Conservation (phyloP, 2,888 invertebrate genomes). For the Sympetrum striolatum region DNA sequence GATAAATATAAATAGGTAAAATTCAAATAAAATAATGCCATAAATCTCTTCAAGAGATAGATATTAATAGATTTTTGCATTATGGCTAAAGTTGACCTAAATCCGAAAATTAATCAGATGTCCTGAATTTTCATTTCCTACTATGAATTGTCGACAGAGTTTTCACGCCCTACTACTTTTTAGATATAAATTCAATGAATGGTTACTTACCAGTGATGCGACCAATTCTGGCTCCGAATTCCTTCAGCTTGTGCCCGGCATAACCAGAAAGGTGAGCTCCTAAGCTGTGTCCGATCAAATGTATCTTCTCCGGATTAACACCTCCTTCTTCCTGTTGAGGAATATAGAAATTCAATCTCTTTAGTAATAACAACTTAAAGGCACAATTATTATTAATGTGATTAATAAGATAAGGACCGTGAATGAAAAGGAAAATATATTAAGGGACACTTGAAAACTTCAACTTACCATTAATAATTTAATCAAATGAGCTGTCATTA, state of each 20-base stretch:
- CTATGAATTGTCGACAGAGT: too few species aligned
- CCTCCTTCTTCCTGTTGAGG: constrained; percentile 58
- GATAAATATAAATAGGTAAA: too few species aligned
- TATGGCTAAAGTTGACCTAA: too few species aligned
- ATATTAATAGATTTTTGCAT: too few species aligned
- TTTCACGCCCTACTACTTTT: too few species aligned
- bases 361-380: neutral
- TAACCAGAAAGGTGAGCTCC: constrained; percentile 87
- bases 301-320: constrained; percentile 68
- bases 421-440: neutral
- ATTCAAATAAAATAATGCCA: too few species aligned
- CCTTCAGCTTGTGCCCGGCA: constrained; percentile 76
- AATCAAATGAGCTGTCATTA: constrained; percentile 78
- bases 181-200: neutral
- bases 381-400: neutral
- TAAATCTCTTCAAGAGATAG: too few species aligned
- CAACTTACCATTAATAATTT: constrained; percentile 57
- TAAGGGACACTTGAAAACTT: constrained; percentile 51
- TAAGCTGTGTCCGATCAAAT: constrained; percentile 85
- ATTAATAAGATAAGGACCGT: neutral
- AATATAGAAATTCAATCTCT: neutral
- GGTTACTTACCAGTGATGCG: constrained; percentile 73
- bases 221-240: constrained; percentile 73
- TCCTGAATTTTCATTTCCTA: too few species aligned
- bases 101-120: too few species aligned